Base-by-base conservation (phyloP, 2,888 invertebrate species). In the Agrenia bidenticulata region DNA sequence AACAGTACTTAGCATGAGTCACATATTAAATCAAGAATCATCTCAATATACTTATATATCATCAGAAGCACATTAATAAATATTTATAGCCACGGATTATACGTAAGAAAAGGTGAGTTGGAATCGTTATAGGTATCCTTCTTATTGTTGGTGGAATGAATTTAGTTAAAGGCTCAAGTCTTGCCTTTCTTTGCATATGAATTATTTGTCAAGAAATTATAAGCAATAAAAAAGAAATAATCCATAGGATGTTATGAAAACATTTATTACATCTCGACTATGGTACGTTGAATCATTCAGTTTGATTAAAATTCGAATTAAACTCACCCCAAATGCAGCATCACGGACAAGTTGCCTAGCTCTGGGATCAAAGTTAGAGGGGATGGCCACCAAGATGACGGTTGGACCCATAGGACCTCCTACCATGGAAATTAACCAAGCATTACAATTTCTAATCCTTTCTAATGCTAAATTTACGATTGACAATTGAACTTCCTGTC, bases 341-440 rank as follows among this genome's bases (percentile, higher is more conserved):
- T 74, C 76, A 72, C 76, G 76, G 19, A 76, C 71, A 42, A 68
- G 61, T 59, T 74, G 69, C 60, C 74, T 66, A 17, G 73, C 72
- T 62, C 67, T 64, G 50, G 42, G 63, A 67, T 69, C 67, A 61
- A 69, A 72, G 41, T 63, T 72, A 56, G 72, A 69, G 17, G 72
- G 72, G 65, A 72, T 72, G 2, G 72, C 67, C 27, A 72, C 63
- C 32, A 67, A 64, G 27, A 69, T 63, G 37, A 72, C 67, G 41
- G 63, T 64, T 56, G 62, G 56, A 42, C 66, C 69, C 23, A 26
- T 49, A 24, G 69, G 57, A 53, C 60, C 63, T 42, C 69, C 72
- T 72, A 53, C n/a, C 63, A 39, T 62, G 27, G 5, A 56, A 37
- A 32, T 19, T n/a, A n/a, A n/a, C n/a, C 32, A 32, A 7, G 32